Evolutionary conservation across 64 coral and sea anemone species (phyloP).

Genomic region (Montipora efflorescens): DNA sequence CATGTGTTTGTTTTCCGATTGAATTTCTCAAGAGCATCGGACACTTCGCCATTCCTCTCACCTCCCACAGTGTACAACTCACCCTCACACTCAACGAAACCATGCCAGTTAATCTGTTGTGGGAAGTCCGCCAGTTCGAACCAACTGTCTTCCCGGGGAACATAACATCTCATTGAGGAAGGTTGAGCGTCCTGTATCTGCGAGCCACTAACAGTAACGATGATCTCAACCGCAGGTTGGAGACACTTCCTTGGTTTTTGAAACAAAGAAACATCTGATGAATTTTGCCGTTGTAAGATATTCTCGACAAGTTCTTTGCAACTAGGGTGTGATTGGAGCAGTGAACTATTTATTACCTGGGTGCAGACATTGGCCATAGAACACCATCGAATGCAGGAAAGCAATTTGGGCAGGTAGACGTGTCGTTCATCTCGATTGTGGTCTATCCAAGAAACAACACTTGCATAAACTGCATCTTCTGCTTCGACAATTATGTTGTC

Average conservation of each 20-base stretch:
- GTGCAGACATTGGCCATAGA: constrained; percentile 7
- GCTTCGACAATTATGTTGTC: constrained; percentile 9
- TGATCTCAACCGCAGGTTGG: constrained; percentile 22
- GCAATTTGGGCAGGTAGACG: neutral
- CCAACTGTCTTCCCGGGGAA: constrained; percentile 50
- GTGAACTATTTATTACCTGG: neutral
- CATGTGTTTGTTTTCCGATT: constrained; percentile 42
- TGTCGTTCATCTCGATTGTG: constrained; percentile 20
- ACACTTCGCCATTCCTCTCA: constrained; percentile 29
- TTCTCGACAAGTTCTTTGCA: constrained; percentile 5
- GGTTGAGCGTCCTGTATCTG: constrained; percentile 9
- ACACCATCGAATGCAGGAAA: constrained; percentile 3
- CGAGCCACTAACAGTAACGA: constrained; percentile 23
- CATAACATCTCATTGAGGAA: constrained; percentile 38
- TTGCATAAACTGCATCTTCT: constrained; percentile 17
- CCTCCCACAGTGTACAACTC: constrained; percentile 60
- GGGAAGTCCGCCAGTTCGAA: constrained; percentile 36
- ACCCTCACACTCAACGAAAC: constrained; percentile 10
- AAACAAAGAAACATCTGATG: neutral
- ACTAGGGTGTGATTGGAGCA: neutral
- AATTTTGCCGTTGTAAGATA: neutral
- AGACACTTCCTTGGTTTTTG: constrained; percentile 28
- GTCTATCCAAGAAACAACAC: constrained; percentile 6
- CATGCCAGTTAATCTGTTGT: constrained; percentile 51
- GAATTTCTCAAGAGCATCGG: constrained; percentile 58